Evolutionary conservation across 2,113 vertebrate species (phyloP), one percentile per base, ranked within the genome.

Genomic region (Canis aureus): DNA sequence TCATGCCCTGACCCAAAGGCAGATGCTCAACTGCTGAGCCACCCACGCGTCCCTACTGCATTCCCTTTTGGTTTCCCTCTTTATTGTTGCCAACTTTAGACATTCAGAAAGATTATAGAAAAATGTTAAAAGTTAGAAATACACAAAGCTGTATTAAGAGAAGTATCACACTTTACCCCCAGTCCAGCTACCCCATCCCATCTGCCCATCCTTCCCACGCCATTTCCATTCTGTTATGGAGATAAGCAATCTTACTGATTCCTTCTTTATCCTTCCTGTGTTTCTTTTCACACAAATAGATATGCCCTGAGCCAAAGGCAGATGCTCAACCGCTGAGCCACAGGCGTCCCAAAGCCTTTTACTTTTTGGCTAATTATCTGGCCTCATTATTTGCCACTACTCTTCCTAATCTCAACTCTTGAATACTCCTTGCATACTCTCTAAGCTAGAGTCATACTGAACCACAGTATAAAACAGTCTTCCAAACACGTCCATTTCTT

Each of bases 111-210:
- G 12, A 69, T 60, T 9, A n/a, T 25, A 49, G 32, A 78, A 74
- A 64, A 23, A 38, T 29, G 23, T 89, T 82, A 32, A 59, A 93
- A 64, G 3, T 43, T 62, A 82, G n/a, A n/a, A n/a, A 43, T 32
- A 62, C 9, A 17, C 51, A 91, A 64, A 74, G 8, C 20, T 81
- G 1, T 43, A n/a, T n/a, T 64, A n/a, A 74, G n/a, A 87, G 83
- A 88, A 35, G 22, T 66, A 5, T 43, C 27, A 66, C 43, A 29
- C 27, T 67, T 16, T 3, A 32, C 5, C n/a, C 4, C 8, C 23
- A 22, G 1, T 1, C 2, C 12, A 49, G 35, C 32, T 64, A 9
- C 10, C 16, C 6, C 1, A 2, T 13, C 22, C 16, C 17, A 27
- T 22, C 12, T 6, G 5, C 6, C 20, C 25, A 43, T 4, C 22